These are phyloP conservation scores for Molorchus minor DNA, from an alignment of 2,888 invertebrate species.

Conservation along the genomic window DNA sequence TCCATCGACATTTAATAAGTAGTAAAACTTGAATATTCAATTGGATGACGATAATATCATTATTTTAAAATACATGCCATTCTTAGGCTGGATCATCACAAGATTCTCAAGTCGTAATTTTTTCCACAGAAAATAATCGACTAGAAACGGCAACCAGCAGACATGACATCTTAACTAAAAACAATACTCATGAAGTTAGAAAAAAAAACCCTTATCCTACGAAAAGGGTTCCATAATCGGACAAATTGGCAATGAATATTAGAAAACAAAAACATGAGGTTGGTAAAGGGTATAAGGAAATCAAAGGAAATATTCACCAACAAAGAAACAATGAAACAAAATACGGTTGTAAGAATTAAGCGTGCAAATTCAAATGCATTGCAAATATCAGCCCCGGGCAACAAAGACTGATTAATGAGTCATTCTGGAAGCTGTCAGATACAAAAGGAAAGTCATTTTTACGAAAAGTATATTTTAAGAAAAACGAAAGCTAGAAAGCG, in stretches of 20 bases:
- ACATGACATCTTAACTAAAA: not conserved
- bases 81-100: not conserved
- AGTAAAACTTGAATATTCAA: not conserved
- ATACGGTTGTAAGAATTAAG: constrained; percentile 3
- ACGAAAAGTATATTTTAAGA: not conserved
- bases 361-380: not conserved
- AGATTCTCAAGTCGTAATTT: constrained; percentile 2
- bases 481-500: not conserved
- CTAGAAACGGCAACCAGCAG: not conserved
- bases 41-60: not conserved
- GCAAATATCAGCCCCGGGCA: not conserved
- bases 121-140: not conserved
- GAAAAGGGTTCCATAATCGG: not conserved
- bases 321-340: not conserved
- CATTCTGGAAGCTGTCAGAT: not conserved
- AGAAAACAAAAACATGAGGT: not conserved
- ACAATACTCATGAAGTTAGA: not conserved
- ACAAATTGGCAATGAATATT: constrained; percentile 3
- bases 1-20: too few species aligned
- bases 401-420: constrained; percentile 2
- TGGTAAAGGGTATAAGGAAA: not conserved
- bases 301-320: not conserved
- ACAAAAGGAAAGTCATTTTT: not conserved
- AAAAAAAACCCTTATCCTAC: not conserved
- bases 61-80: not conserved